Conservation (phyloP, 2,113 vertebrate species). For the Toxostoma redivivum region DNA sequence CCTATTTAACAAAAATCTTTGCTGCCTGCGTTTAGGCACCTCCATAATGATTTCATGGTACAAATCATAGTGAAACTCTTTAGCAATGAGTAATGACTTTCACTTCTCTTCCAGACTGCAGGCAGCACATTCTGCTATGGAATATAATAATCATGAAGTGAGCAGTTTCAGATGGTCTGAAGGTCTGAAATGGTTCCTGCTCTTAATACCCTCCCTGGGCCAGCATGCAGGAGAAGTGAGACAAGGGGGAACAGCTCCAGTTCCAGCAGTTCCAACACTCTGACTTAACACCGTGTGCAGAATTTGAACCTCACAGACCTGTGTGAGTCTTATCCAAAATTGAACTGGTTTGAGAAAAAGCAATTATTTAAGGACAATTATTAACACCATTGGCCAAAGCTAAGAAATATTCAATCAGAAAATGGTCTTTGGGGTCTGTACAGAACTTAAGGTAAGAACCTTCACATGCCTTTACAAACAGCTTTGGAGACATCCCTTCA, state of each 20-base stretch:
- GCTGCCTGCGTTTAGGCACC: background rate
- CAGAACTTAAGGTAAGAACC: background rate
- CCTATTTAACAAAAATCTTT: background rate
- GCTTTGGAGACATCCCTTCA: background rate
- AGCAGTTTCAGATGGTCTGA: conserved; percentile 2
- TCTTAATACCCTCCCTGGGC: background rate
- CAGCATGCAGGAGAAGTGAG: background rate
- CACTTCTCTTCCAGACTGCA: background rate
- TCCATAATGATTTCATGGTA: background rate
- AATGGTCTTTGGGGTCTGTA: background rate
- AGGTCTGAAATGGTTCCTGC: conserved; percentile 3
- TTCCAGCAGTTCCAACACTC: background rate
- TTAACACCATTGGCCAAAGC: background rate
- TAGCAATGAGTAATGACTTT: background rate
- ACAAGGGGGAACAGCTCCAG: background rate
- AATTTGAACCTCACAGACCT: background rate
- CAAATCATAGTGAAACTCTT: background rate
- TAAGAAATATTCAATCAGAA: background rate
- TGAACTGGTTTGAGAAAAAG: background rate
- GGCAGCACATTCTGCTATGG: background rate
- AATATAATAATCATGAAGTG: conserved; percentile 23
- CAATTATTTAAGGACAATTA: background rate
- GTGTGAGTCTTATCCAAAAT: background rate
- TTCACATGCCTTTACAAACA: background rate
- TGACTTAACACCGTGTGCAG: background rate